Evolutionary conservation across 2,113 vertebrate species (phyloP).

Genomic region (Uropsilus gracilis): DNA sequence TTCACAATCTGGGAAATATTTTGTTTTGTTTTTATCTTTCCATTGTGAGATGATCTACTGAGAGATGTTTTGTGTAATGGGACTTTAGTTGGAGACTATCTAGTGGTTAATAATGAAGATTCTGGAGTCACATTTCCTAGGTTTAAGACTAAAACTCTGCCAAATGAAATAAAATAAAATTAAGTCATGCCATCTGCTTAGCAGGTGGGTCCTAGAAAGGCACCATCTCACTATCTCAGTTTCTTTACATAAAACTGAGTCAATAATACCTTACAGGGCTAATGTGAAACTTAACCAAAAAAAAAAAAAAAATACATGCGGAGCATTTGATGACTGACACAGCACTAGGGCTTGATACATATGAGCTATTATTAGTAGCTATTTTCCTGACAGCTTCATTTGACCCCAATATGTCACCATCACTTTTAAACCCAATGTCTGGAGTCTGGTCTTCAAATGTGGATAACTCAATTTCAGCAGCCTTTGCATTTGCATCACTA

Average conservation of each 20-base stretch:
- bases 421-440: conserved; percentile 48
- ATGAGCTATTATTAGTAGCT: conserved; percentile 6
- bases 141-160: neutral
- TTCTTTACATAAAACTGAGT: neutral
- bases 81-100: neutral
- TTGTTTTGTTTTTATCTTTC: neutral
- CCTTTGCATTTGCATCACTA: neutral
- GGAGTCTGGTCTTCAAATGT: conserved; percentile 31
- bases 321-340: neutral
- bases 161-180: no score
- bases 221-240: neutral
- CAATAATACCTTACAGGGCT: neutral
- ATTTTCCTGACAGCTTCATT: conserved; percentile 44
- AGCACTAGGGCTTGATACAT: neutral
- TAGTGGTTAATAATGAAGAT: neutral
- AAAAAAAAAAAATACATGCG: neutral
- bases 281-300: neutral
- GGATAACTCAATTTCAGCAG: conserved; percentile 7
- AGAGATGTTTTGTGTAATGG: neutral
- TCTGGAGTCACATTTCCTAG: neutral
- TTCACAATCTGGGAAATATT: neutral
- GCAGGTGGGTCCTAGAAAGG: neutral
- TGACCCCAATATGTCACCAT: conserved; percentile 67
- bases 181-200: neutral
- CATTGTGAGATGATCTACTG: neutral